Base-by-base conservation (phyloP, 1,140 invertebrate species). In the Eupeodes corollae region DNA sequence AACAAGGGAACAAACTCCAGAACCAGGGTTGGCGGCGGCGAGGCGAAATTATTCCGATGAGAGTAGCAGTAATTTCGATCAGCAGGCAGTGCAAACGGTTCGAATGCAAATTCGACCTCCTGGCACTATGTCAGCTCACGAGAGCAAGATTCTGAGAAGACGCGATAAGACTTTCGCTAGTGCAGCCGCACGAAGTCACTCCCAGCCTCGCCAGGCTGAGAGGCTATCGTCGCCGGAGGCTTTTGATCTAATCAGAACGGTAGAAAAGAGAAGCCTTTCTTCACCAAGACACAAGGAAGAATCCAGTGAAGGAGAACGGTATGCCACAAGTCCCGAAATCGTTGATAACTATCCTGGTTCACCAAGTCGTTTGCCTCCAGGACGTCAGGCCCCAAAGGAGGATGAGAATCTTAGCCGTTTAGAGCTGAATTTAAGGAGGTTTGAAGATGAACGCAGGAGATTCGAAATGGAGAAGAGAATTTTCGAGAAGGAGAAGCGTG, bases 1-100 rank as follows among this genome's bases (percentile, higher is more conserved):
- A 39, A 71, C 72, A 38, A 68, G 76, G 47, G 76, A 78, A 53
- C 75, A 77, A 52, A 78, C 76, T n/a, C 76, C 76, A 1, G 54
- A 55, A 18, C 70, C 73, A 5, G 60, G 69, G 41, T 62, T 66
- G 54, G 54, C 57, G 46, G 51, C 50, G 44, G 26, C 32, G n/a
- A 3, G 44, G 31, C 44, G 39, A 8, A 40, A 42, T 18, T 41
- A 46, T 6, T 33, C 44, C 8, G 48, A 50, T 33, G 48, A 50
- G 12, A 46, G 47, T 16, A 45, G 31, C 32, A 53, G 42, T 30
- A 8, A 43, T 9, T n/a, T 56, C 9, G 46, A 42, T 42, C 41
- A 13, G 46, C 40, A 6, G 53, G 49, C 38, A 38, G 52, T 59
- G 0, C 63, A 67, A 41, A 48, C 52, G 21, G 46, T 67, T 9